Base-by-base conservation (phyloP, 2,113 vertebrate genomes). In the Cynopterus brachyotis region DNA sequence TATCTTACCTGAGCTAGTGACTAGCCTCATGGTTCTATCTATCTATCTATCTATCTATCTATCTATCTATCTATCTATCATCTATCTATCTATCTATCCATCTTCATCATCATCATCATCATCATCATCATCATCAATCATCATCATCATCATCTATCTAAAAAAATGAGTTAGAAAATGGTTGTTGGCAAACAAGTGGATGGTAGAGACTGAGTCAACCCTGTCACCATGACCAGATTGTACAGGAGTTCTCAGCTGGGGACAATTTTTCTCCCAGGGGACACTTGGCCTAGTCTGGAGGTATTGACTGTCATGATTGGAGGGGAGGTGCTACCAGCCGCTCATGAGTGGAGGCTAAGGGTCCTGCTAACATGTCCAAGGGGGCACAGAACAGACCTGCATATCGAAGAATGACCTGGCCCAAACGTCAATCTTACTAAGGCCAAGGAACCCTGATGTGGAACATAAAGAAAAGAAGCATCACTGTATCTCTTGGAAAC, bases 251-350 rank as follows among this genome's bases (percentile, higher is more conserved):
- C 30, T 62, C 47, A 60, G 15, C 22, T 53, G 79, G 40, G 66
- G 35, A 11, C 2, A 11, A 3, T 70, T 45, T 42, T 94, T 20
- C 5, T 7, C 24, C 19, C 22, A 32, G 12, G 9, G 37, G 69
- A 55, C 3, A 59, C 57, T 57, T 35, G 89, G 8, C 17, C 26
- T 20, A 60, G 11, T 35, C 60, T 73, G 47, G 37, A 84, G 89
- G 42, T 3, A 9, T 0, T 8, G 12, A 5, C 69, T 45, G 19
- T 42, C 1, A 1, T 22, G 35, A 28, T 4, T 1, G 13, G 30
- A 35, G 17, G 15, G 30, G 66, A 37, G 30, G 8, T 15, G n/a
- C 20, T 67, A 9, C 20, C 69, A 32, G 50, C 42, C 9, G 32
- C 85, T 30, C 76, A 53, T 47, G 40, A 20, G 11, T 6, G 28